Base-by-base conservation (phyloP, 2,113 vertebrate genomes). In the Microtus montanus region DNA sequence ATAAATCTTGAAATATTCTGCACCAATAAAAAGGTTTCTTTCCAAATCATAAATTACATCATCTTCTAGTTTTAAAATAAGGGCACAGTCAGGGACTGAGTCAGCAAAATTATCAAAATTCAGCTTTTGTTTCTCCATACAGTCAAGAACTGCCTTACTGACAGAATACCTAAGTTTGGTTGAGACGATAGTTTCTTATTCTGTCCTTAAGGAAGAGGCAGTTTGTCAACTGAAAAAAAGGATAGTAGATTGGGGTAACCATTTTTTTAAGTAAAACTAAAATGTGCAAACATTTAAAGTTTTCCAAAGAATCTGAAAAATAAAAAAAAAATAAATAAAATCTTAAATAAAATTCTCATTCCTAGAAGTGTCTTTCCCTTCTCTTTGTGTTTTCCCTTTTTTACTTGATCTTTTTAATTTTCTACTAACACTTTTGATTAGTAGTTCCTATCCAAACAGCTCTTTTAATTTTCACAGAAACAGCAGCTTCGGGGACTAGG, bases 1-100 rank as follows among this genome's bases (percentile, higher is more conserved):
- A 94, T 82, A 89, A 28, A 79, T 93, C 64, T 93, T 93, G 85
- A 94, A 94, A 94, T 86, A 92, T 22, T 94, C 49, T 87, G 19
- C 82, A 84, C 90, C 49, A 33, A 54, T 80, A 75, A 95, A 79
- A 93, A 64, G 22, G 20, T 54, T 96, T 94, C 85, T 52, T 83
- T 90, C 63, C 78, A 70, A 93, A 91, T 79, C 35, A 28, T 73
- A 96, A 88, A 95, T 91, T 96, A 74, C 7, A 88, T 41, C 20
- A 61, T 75, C 7, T 78, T 90, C 5, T 4, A 61, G 3, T 22
- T 89, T 91, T 87, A 66, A 96, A 95, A 83, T 68, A 86, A 77
- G 8, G 33, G 24, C 22, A 44, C 28, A 11, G 28, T 95, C 86
- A 71, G 4, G 77, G 13, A 58, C 64, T 87, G 58, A 86, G 74